Percentiles rank a stretch among this genome's conserved stretches.
Evolutionary conservation across 2,797 vertebrate species (phyloP).

Genomic region (Cheirogaleus major): DNA sequence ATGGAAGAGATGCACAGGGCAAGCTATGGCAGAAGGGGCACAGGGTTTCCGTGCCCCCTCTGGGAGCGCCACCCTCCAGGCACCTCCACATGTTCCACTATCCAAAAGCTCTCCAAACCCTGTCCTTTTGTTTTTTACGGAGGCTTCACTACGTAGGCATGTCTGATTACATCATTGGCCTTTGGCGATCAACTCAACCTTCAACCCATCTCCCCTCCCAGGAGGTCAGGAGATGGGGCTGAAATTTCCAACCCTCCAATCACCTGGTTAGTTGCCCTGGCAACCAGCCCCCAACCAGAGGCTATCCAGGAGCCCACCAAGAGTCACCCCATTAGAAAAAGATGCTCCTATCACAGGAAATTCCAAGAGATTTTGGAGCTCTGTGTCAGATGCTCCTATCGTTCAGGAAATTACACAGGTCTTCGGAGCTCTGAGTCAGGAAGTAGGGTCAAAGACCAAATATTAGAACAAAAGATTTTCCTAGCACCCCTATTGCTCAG

Average conservation of each 20-base stretch:
- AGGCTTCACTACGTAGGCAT: background rate
- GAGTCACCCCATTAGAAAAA: background rate
- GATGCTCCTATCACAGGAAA: background rate
- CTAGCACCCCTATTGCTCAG: background rate
- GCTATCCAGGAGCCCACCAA: background rate
- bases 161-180: background rate
- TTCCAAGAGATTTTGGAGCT: background rate
- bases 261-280: background rate
- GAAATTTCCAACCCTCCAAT: background rate
- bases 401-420: conserved; percentile 44
- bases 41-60: background rate
- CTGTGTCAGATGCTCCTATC: background rate
- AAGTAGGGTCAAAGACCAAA: background rate
- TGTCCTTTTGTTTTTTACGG: background rate
- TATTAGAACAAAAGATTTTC: background rate
- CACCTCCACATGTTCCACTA: background rate
- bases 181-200: background rate
- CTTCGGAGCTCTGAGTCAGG: background rate
- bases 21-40: background rate
- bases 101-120: background rate
- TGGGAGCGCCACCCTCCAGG: background rate
- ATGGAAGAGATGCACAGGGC: background rate
- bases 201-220: background rate
- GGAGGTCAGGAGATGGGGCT: background rate
- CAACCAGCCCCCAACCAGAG: background rate